Evolutionary conservation across 30 jellyfish, hydroid and myxozoan species (phyloP).

Genomic region (Aurelia aurita complex sp. Pacific): DNA sequence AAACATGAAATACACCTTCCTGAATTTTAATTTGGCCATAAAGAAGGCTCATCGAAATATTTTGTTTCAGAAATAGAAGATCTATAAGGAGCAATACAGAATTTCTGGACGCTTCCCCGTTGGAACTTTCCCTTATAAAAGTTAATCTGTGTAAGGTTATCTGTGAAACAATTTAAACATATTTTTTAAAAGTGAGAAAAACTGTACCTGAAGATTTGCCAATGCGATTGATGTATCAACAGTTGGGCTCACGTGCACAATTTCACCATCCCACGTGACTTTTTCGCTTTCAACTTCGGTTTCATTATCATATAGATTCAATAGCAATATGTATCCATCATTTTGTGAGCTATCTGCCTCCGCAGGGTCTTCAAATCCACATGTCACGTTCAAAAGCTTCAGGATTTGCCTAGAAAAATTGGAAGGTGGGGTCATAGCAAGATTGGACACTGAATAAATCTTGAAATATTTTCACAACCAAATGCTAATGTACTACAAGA

Average conservation of each 20-base stretch:
- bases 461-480: too few relatives aligned
- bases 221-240: constrained; percentile 79
- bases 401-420: constrained; percentile 60
- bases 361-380: constrained; percentile 95
- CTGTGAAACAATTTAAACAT: too few relatives aligned
- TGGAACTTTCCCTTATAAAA: background rate
- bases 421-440: too few relatives aligned
- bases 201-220: constrained; percentile 66
- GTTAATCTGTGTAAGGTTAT: background rate
- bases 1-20: too few relatives aligned
- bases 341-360: constrained; percentile 44
- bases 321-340: constrained; percentile 74
- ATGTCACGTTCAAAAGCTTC: constrained; percentile 76
- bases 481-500: too few relatives aligned
- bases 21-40: too few relatives aligned
- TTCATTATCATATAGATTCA: constrained; percentile 25
- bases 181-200: background rate
- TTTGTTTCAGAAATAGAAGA: too few relatives aligned
- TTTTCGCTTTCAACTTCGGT: constrained; percentile 31
- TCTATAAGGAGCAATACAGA: too few relatives aligned
- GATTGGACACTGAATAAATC: too few relatives aligned
- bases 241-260: constrained; percentile 60
- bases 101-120: background rate
- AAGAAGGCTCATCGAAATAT: too few relatives aligned
- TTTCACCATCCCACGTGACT: constrained; percentile 71